These are phyloP conservation scores for Nephrotoma guestfalica DNA, from an alignment of 2,888 invertebrate genomes.

Conservation along the genomic window DNA sequence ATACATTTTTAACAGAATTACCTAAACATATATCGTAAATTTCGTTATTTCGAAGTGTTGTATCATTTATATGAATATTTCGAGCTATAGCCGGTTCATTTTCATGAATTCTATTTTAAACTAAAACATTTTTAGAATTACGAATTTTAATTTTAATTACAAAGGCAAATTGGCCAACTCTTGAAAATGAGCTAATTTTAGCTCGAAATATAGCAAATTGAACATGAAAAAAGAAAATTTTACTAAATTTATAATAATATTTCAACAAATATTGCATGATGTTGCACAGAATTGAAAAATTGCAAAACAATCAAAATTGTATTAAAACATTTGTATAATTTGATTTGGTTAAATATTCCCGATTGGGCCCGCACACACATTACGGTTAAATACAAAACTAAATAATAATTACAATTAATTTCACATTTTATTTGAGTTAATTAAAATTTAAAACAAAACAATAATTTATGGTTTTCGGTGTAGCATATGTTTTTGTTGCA, in stretches of 20 bases:
- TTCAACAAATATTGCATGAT: not conserved
- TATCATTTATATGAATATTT: not conserved
- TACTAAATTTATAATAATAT: not conserved
- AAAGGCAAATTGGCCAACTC: not conserved
- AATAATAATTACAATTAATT: not conserved
- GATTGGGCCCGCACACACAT: not conserved
- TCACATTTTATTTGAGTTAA: not conserved
- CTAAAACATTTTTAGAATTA: not conserved
- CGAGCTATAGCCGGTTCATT: not conserved
- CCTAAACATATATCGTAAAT: no score
- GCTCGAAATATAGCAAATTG: not conserved
- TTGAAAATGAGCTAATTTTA: not conserved
- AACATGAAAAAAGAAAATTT: no score
- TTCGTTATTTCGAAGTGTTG: not conserved
- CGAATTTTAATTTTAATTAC: not conserved
- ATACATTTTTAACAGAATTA: no score
- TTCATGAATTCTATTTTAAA: not conserved
- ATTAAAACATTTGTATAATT: not conserved
- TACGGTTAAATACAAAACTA: not conserved
- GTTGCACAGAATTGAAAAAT: not conserved
- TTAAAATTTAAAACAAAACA: not conserved
- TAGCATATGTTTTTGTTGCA: not conserved
- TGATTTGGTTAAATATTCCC: not conserved
- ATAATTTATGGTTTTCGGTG: not conserved
- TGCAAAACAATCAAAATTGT: not conserved